These are phyloP conservation scores for Alectura lathami DNA, from an alignment of 2,113 vertebrate genomes.

Conservation along the genomic window DNA sequence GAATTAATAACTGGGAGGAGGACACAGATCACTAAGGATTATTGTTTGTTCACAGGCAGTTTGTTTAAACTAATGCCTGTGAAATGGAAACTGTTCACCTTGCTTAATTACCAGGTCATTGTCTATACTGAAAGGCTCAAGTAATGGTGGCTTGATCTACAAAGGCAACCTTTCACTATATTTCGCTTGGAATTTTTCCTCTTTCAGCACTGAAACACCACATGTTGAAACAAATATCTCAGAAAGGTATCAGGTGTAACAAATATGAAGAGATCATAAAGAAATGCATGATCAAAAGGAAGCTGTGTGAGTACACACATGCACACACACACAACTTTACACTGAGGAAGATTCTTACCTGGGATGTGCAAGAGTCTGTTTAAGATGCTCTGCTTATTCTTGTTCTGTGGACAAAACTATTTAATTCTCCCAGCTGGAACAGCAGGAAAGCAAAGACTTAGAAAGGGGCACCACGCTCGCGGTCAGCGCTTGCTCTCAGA, in stretches of 20 bases:
- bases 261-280: neutral
- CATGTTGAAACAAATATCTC: neutral
- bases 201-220: neutral
- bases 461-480: neutral
- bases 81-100: neutral
- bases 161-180: neutral
- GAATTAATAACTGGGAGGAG: neutral
- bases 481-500: neutral
- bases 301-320: rapidly evolving
- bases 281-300: neutral
- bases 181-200: neutral
- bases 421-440: neutral
- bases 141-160: neutral
- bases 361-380: neutral
- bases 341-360: neutral
- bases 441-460: neutral
- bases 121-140: neutral
- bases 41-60: neutral
- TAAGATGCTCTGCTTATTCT: neutral
- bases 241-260: neutral
- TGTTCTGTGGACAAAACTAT: neutral
- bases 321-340: neutral
- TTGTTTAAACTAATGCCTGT: conserved; percentile 13
- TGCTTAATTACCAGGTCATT: conserved; percentile 7
- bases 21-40: neutral